Evolutionary conservation across 1,140 invertebrate genomes (phyloP).

Genomic region (Drosophila yakuba): DNA sequence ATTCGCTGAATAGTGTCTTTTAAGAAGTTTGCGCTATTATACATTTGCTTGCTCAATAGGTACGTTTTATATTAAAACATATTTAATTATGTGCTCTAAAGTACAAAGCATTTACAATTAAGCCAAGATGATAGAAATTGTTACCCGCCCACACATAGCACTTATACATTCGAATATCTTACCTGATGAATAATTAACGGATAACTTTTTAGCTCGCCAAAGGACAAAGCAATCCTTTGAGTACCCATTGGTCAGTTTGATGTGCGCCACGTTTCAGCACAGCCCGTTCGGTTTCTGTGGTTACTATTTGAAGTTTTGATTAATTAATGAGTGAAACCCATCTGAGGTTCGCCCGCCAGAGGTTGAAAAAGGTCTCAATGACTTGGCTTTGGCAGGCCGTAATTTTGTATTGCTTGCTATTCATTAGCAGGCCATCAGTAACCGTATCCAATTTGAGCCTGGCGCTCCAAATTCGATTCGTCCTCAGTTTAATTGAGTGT

Average conservation of each 20-base stretch:
- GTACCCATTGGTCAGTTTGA: conserved; percentile 58
- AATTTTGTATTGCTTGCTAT: conserved; percentile 14
- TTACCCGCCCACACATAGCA: neutral
- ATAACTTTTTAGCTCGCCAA: conserved; percentile 53
- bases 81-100: neutral
- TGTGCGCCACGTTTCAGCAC: conserved; percentile 28
- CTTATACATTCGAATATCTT: conserved; percentile 35
- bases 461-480: conserved; percentile 28
- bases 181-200: conserved; percentile 71
- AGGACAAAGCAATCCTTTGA: conserved; percentile 48
- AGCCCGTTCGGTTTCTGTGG: conserved; percentile 39
- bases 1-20: neutral
- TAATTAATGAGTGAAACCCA: conserved; percentile 63
- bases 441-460: conserved; percentile 28
- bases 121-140: neutral
- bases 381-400: neutral
- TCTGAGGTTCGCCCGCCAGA: conserved; percentile 13
- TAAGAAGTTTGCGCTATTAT: too few relatives aligned
- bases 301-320: conserved; percentile 49
- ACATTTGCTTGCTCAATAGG: too few relatives aligned
- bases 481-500: conserved; percentile 71
- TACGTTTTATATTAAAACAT: too few relatives aligned
- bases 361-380: conserved; percentile 30
- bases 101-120: neutral
- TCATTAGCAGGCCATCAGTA: conserved; percentile 62